Evolutionary conservation across 2,888 invertebrate species (phyloP).

Genomic region (Lochmaea capreae): DNA sequence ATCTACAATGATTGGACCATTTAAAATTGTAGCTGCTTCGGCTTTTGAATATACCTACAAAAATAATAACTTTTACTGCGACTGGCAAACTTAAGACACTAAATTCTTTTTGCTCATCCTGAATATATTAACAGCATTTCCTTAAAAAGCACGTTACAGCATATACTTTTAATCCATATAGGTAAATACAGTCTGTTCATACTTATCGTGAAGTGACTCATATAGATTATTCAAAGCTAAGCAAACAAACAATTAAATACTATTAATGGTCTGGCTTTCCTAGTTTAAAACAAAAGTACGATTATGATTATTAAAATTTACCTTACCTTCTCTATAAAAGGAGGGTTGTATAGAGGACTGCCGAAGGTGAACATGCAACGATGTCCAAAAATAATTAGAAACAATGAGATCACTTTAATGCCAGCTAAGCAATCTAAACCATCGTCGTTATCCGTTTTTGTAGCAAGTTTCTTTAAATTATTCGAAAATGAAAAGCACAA

Average conservation of each 20-base stretch:
- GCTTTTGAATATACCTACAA: slow-evolving; percentile 53
- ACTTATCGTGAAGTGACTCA: too few relatives aligned
- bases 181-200: too few relatives aligned
- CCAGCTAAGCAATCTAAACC: slow-evolving; percentile 52
- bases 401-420: slow-evolving; percentile 55
- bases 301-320: too few relatives aligned
- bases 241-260: too few relatives aligned
- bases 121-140: too few relatives aligned
- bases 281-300: too few relatives aligned
- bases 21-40: slow-evolving; percentile 67
- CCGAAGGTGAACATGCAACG: slow-evolving; percentile 56
- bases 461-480: slow-evolving; percentile 53
- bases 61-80: slow-evolving; percentile 2
- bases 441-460: slow-evolving; percentile 42
- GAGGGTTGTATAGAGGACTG: slow-evolving; percentile 53
- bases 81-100: background rate
- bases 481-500: slow-evolving; percentile 43
- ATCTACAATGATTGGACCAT: slow-evolving; percentile 76
- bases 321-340: slow-evolving; percentile 54
- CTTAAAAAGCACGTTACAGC: too few relatives aligned
- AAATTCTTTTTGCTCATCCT: background rate
- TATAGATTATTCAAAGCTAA: too few relatives aligned
- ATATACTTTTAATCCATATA: too few relatives aligned
- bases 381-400: slow-evolving; percentile 57
- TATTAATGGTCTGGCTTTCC: too few relatives aligned